Percentiles rank a stretch among this genome's conserved stretches.
Conservation (phyloP, 92 coral and sea anemone species). For the Siderastrea radians region DNA sequence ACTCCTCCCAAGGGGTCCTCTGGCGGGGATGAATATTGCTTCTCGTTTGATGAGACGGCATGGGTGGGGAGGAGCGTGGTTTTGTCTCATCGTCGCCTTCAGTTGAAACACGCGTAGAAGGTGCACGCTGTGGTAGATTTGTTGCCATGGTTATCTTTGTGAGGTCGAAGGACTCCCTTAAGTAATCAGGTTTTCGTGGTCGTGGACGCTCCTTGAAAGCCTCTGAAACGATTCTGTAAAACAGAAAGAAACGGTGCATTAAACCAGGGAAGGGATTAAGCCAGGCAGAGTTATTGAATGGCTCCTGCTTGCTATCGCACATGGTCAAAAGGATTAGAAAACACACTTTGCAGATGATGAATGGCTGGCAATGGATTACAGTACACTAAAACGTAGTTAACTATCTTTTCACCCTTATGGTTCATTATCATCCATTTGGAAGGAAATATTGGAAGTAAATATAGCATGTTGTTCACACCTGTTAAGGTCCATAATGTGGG, state of each 20-base stretch:
- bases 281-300: no score
- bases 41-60: constrained; percentile 49
- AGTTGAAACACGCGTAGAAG: constrained; percentile 6
- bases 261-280: not conserved
- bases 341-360: no score
- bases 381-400: no score
- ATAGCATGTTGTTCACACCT: not conserved
- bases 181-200: constrained; percentile 94
- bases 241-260: no score
- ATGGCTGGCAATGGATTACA: no score
- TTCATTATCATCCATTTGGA: no score
- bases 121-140: constrained; percentile 2
- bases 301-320: no score
- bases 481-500: constrained; percentile 2
- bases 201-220: constrained; percentile 80
- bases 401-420: no score
- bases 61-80: constrained; percentile 71
- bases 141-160: constrained; percentile 49
- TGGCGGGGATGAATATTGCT: constrained; percentile 55
- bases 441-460: no score
- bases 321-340: no score
- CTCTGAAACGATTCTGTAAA: constrained; percentile 64
- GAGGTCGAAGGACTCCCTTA: constrained; percentile 94
- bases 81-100: constrained; percentile 39
- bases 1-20: constrained; percentile 74